Evolutionary conservation across 1,140 invertebrate species (phyloP).

Genomic region (Grapholita molesta): DNA sequence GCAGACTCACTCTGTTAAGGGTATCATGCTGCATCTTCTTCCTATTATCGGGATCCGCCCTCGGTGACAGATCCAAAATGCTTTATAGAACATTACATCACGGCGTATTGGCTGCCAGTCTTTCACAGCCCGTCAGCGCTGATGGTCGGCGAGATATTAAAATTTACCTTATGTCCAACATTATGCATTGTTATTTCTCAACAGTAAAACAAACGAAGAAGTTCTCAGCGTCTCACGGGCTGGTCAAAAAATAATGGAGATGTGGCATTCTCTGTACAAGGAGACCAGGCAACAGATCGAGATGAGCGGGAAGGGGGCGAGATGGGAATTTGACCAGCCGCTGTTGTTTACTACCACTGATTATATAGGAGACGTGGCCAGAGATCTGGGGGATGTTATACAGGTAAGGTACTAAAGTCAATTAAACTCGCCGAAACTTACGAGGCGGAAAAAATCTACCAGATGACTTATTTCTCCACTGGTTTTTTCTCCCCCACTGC

Average conservation of each 20-base stretch:
- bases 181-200: constrained; percentile 11
- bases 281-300: constrained; percentile 89
- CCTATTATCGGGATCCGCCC: too few relatives aligned
- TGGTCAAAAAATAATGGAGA: constrained; percentile 83
- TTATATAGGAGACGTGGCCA: constrained; percentile 89
- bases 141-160: not conserved
- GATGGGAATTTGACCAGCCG: constrained; percentile 94
- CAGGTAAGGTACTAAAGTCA: constrained; percentile 74
- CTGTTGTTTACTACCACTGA: constrained; percentile 90
- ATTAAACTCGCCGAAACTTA: not conserved
- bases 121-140: too few relatives aligned
- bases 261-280: constrained; percentile 87
- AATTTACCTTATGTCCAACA: not conserved
- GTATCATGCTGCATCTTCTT: too few relatives aligned
- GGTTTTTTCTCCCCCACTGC: too few relatives aligned
- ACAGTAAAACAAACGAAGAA: constrained; percentile 77
- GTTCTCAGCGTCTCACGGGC: constrained; percentile 78
- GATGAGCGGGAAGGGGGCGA: constrained; percentile 85
- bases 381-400: constrained; percentile 86
- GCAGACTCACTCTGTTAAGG: too few relatives aligned
- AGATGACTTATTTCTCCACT: too few relatives aligned
- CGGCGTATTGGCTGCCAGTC: too few relatives aligned
- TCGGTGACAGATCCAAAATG: too few relatives aligned
- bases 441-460: too few relatives aligned
- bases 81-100: too few relatives aligned